These are phyloP conservation scores for Ischnura elegans DNA, from an alignment of 2,888 invertebrate genomes.

Conservation along the genomic window DNA sequence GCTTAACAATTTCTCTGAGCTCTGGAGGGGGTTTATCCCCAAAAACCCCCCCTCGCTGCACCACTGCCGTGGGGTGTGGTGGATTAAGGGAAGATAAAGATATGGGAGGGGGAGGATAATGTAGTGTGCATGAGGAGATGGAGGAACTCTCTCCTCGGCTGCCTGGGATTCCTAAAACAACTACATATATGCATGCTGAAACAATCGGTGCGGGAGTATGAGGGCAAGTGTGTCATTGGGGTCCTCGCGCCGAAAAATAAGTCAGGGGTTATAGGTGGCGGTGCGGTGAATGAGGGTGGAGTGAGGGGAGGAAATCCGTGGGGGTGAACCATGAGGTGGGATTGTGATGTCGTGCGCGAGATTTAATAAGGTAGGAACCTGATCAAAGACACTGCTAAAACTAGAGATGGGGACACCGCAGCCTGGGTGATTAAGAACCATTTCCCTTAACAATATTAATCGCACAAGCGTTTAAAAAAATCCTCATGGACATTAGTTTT, in stretches of 20 bases:
- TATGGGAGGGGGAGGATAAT: neutral
- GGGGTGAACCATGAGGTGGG: neutral
- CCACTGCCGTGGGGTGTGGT: too few relatives aligned
- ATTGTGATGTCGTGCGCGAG: neutral
- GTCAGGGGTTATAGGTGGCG: neutral
- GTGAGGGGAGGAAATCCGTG: neutral
- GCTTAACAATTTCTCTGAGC: too few relatives aligned
- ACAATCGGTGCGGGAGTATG: neutral
- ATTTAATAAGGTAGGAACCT: neutral
- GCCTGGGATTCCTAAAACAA: neutral
- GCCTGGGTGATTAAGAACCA: too few relatives aligned
- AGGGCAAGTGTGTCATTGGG: neutral
- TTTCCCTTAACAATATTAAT: too few relatives aligned
- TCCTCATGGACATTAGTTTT: too few relatives aligned
- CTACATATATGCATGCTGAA: slow-evolving; percentile 17
- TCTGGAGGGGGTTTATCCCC: too few relatives aligned
- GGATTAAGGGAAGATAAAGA: too few relatives aligned
- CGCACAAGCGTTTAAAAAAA: too few relatives aligned
- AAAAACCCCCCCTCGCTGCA: too few relatives aligned
- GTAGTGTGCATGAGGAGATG: neutral
- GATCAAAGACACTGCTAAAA: slow-evolving; percentile 17
- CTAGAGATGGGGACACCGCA: too few relatives aligned
- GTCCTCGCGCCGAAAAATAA: neutral
- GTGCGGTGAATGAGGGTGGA: neutral
- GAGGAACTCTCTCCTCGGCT: neutral